Base-by-base conservation (phyloP, 2,113 vertebrate genomes). In the Patagioenas fasciata region DNA sequence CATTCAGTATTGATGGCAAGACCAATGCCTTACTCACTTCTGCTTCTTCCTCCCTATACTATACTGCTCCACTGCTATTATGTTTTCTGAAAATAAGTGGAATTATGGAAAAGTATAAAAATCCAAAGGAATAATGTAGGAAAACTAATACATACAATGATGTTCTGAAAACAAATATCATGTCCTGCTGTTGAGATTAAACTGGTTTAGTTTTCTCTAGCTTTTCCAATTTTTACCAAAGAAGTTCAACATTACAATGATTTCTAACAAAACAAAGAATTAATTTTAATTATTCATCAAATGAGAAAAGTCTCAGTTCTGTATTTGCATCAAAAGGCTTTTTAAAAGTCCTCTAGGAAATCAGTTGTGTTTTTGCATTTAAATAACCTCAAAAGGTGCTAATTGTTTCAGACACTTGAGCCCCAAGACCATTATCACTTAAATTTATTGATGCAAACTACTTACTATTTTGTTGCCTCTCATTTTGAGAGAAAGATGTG, bases 251-350 rank as follows among this genome's bases (percentile, higher is more conserved):
- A 23, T 58, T 34, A 51, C 20, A 74, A 47, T 15, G 40, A 57
- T 58, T 88, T 83, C 40, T 83, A 80, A 86, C 32, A 58, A 86
- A 91, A 78, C 15, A 74, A 85, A 85, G 4, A 86, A 91, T 56
- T 53, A 50, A 44, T 65, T 67, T 82, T 42, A 82, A 78, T 85
- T 74, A 71, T 80, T 85, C 56, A 86, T 18, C 23, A 79, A 84
- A 31, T 64, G 28, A 86, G 7, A 9, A 88, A 78, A 71, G 74
- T 21, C 36, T 42, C 26, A 32, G 12, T 34, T 71, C 15, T 66
- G 91, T 66, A 91, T 73, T 71, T 89, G 24, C 19, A 91, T 80
- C 38, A 84, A 91, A 86, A 92, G 56, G 29, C 44, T 81, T 89
- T 79, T 72, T 38, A 18, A 90, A 91, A 90, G 29, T 36, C 17